Conservation (phyloP, 53 echinoderm and acorn worm genomes). For the Actinopyga echinites region DNA sequence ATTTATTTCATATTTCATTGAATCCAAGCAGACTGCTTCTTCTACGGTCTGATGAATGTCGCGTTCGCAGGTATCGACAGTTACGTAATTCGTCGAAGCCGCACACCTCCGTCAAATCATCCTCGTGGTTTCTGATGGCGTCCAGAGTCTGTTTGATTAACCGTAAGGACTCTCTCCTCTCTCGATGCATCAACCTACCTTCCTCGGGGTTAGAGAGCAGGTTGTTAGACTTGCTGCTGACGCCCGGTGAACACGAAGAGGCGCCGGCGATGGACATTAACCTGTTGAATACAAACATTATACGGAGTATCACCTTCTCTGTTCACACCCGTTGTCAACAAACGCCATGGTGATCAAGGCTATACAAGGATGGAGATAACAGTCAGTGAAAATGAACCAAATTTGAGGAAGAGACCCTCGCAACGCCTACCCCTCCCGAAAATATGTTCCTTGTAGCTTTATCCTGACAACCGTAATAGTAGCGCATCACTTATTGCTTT, state of each 20-base stretch:
- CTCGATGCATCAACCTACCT: slow-evolving; percentile 1
- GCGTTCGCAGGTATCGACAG: slow-evolving; percentile 58
- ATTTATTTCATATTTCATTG: slow-evolving; percentile 13
- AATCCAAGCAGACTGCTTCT: slow-evolving; percentile 34
- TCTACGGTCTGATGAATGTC: background rate
- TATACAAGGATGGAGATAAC: too few relatives aligned
- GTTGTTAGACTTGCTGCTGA: slow-evolving; percentile 6
- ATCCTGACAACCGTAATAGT: too few relatives aligned
- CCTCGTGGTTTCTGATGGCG: slow-evolving; percentile 10
- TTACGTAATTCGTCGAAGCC: slow-evolving; percentile 59
- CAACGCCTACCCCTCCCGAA: too few relatives aligned
- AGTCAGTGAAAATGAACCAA: too few relatives aligned
- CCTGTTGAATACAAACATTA: background rate
- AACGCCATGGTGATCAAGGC: too few relatives aligned
- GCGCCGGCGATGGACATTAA: slow-evolving; percentile 26
- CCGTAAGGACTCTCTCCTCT: slow-evolving; percentile 48
- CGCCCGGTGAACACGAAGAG: slow-evolving; percentile 20
- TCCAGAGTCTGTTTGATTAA: slow-evolving; percentile 50
- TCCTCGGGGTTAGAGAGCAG: background rate
- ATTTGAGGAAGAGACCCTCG: too few relatives aligned
- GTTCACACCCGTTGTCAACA: too few relatives aligned
- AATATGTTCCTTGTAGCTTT: too few relatives aligned
- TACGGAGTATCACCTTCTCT: too few relatives aligned
- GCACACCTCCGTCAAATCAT: slow-evolving; percentile 57
- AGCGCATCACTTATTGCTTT: too few relatives aligned